phyloP scores from a whole-genome alignment of 1,140 invertebrate genomes.

The Stegodyphus dumicola region DNA sequence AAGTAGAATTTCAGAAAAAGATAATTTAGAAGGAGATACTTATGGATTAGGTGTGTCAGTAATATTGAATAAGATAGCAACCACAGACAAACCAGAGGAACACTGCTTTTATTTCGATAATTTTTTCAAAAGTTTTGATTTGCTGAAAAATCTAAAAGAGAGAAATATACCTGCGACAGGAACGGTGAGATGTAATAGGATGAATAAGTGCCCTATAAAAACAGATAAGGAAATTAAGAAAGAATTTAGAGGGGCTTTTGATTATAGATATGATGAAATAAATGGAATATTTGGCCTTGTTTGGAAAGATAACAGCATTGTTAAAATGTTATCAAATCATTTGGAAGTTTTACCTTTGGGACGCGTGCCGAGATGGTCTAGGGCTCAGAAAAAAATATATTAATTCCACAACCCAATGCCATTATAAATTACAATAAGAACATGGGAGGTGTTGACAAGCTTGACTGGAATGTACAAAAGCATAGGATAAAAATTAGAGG shows the following conservation, averaged over 20 bases:
- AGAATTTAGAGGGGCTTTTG: conserved; percentile 18
- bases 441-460: conserved; percentile 38
- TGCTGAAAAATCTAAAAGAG: conserved; percentile 19
- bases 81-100: no score
- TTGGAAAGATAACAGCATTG: conserved; percentile 17
- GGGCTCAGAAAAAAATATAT: conserved; percentile 18
- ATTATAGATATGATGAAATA: conserved; percentile 20
- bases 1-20: no score
- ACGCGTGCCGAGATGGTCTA: conserved; percentile 13
- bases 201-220: conserved; percentile 19
- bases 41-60: no score
- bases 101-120: conserved; percentile 19
- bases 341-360: conserved; percentile 18
- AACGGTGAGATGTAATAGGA: conserved; percentile 18
- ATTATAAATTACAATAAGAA: conserved; percentile 39
- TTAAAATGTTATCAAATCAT: conserved; percentile 20
- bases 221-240: conserved; percentile 12
- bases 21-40: no score
- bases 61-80: no score
- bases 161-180: conserved; percentile 18
- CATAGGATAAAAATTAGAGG: conserved; percentile 36
- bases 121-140: conserved; percentile 21
- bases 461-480: conserved; percentile 39
- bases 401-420: conserved; percentile 37
- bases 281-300: conserved; percentile 15